A percentile compares a stretch with the other conserved stretches of the same genome.
Conservation (phyloP, 2,888 invertebrate genomes). For the Phania funesta region DNA sequence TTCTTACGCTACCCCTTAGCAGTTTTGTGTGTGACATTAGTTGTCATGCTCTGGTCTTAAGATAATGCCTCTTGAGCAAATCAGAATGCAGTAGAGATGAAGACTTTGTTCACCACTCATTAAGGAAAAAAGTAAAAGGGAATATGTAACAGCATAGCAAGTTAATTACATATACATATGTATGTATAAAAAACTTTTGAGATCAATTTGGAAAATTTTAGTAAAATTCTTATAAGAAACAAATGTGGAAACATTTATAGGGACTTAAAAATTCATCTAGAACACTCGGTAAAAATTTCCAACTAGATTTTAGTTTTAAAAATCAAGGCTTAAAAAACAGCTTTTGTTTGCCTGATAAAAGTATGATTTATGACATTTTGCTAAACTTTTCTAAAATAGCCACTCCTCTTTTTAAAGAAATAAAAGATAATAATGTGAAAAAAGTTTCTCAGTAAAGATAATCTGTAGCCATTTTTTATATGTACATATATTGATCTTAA, state of each 20-base stretch:
- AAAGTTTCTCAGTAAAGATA: not conserved
- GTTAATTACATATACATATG: no score
- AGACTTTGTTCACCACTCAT: constrained; percentile 34
- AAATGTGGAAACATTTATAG: not conserved
- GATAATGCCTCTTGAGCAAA: constrained; percentile 17
- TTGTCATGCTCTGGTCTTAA: constrained; percentile 52
- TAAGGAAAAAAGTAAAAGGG: constrained; percentile 3
- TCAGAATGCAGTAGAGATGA: not conserved
- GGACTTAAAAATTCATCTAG: not conserved
- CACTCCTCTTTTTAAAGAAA: constrained; percentile 20
- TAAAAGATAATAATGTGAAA: not conserved
- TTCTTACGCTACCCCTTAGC: constrained; percentile 3
- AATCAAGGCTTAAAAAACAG: not conserved
- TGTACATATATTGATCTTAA: no score
- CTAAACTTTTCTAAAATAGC: not conserved
- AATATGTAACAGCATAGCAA: not conserved
- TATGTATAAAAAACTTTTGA: not conserved
- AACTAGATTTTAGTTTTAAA: not conserved
- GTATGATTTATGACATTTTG: constrained; percentile 50
- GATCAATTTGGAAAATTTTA: not conserved
- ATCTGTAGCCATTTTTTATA: not conserved
- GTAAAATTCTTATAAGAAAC: constrained; percentile 1
- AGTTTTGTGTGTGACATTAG: constrained; percentile 5
- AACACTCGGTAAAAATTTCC: not conserved
- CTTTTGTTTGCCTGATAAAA: not conserved